Conservation (phyloP, 2,888 invertebrate species). For the Ormyrus labotus region DNA sequence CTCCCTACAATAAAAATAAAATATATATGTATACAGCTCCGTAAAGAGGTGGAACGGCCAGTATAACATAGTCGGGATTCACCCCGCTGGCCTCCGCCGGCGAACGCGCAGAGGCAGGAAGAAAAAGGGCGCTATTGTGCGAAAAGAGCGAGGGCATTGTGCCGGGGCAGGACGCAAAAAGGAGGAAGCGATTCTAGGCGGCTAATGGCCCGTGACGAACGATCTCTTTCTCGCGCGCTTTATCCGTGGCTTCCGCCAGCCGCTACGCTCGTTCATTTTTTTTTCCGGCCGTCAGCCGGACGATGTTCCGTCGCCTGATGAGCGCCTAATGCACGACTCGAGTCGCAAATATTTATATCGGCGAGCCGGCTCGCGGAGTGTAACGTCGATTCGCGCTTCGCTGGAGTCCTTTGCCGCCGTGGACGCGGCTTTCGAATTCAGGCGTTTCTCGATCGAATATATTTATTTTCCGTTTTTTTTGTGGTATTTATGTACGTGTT, state of each 20-base stretch:
- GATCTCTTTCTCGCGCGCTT: not conserved
- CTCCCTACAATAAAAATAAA: too few relatives aligned
- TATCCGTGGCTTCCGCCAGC: not conserved
- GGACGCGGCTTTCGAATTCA: too few relatives aligned
- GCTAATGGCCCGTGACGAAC: constrained; percentile 46
- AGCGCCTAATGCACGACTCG: too few relatives aligned
- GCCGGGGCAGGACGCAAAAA: not conserved
- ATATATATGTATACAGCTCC: too few relatives aligned
- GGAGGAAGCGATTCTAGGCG: not conserved
- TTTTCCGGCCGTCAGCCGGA: not conserved
- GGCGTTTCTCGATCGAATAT: too few relatives aligned
- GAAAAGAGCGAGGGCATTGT: constrained; percentile 12
- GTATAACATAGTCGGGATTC: not conserved
- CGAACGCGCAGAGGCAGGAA: not conserved
- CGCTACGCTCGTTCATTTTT: not conserved
- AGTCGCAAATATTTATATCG: too few relatives aligned
- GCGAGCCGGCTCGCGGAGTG: too few relatives aligned
- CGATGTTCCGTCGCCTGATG: not conserved
- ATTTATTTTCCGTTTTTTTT: too few relatives aligned
- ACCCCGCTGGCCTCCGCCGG: not conserved
- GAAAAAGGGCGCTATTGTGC: not conserved
- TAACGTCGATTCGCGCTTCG: too few relatives aligned
- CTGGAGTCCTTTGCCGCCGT: too few relatives aligned
- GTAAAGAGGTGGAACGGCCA: too few relatives aligned
- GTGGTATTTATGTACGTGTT: too few relatives aligned